A percentile compares a stretch with the other conserved stretches of the same genome.
These are phyloP conservation scores for Cerceris rybyensis DNA, from an alignment of 2,888 invertebrate genomes.

Conservation along the genomic window DNA sequence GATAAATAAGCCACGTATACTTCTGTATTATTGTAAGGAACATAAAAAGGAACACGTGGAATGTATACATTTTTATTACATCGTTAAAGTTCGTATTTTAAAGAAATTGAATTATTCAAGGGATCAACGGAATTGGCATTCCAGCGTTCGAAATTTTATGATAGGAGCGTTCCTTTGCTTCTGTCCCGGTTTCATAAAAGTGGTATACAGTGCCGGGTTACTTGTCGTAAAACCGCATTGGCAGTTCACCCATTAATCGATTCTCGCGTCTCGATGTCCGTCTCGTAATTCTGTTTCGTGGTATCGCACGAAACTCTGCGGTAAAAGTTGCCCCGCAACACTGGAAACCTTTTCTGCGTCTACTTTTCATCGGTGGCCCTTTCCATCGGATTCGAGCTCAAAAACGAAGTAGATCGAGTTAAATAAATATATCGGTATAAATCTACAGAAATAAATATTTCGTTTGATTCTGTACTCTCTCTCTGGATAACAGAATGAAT, in stretches of 20 bases:
- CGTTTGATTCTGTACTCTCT: neutral
- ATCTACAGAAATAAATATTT: conserved; percentile 2
- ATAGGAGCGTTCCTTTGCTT: conserved; percentile 4
- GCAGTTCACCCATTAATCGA: conserved; percentile 75
- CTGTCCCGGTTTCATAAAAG: conserved; percentile 19
- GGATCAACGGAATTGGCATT: neutral
- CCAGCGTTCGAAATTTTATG: conserved; percentile 10
- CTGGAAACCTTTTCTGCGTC: conserved; percentile 72
- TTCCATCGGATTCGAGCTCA: conserved; percentile 24
- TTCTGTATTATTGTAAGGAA: neutral
- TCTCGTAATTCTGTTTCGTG: conserved; percentile 73
- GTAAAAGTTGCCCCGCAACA: conserved; percentile 73
- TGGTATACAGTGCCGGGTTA: conserved; percentile 33
- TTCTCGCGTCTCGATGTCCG: conserved; percentile 58
- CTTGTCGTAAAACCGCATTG: conserved; percentile 69
- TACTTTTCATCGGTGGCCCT: conserved; percentile 57
- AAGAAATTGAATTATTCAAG: neutral
- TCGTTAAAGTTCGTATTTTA: conserved; percentile 1
- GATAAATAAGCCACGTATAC: neutral
- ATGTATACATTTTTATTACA: neutral
- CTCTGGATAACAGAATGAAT: neutral
- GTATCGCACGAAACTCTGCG: conserved; percentile 69
- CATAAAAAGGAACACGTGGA: neutral
- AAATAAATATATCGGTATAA: neutral
- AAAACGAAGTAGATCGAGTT: conserved; percentile 7